Base-by-base conservation (phyloP, 35 echinoderm and acorn worm species). In the Strongylocentrotus purpuratus region DNA sequence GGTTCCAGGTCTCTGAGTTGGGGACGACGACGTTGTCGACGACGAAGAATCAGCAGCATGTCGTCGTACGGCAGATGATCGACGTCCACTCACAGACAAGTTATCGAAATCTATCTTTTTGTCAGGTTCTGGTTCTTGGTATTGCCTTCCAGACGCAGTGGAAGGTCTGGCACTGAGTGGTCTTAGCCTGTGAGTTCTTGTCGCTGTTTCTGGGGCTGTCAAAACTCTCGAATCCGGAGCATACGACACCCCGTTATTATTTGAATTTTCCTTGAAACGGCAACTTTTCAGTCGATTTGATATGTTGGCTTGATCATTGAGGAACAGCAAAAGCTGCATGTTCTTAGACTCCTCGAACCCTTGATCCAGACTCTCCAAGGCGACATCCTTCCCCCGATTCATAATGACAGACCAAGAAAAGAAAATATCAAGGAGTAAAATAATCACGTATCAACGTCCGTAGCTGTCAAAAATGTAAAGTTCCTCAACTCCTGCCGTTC, bases 201-300 rank as follows among this genome's bases (percentile, higher is more conserved):
- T 93, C 0, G 91, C 91, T 14, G 91, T 20, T n/a, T 93, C 91
- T 31, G 91, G 91, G 31, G 91, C 91, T 2, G 91, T 93, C 3
- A 14, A 46, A 47, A 58, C 15, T 58, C 91, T 50, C 4, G 48
- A 31, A 11, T 93, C 47, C 5, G 45, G 45, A 10, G 48, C 14
- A 20, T 89, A 25, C 45, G 33, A 45, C 45, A 33, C 87, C 13
- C 87, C 87, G 20, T 58, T 58, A 58, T 48, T 58, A 14, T 33
- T 50, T 17, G 91, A 46, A 32, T 93, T 93, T 93, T 93, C 91
- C 47, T 58, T 58, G 91, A 93, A 93, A 58, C 48, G 45, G 48
- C 91, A 93, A 13, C 4, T 93, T 93, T 93, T 93, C n/a, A 93
- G 91, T 93, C 91, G 91, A 32, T 31, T 93, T 47, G 91, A 93